Evolutionary conservation across 2,797 vertebrate species (phyloP).

Genomic region (Falco naumanni): DNA sequence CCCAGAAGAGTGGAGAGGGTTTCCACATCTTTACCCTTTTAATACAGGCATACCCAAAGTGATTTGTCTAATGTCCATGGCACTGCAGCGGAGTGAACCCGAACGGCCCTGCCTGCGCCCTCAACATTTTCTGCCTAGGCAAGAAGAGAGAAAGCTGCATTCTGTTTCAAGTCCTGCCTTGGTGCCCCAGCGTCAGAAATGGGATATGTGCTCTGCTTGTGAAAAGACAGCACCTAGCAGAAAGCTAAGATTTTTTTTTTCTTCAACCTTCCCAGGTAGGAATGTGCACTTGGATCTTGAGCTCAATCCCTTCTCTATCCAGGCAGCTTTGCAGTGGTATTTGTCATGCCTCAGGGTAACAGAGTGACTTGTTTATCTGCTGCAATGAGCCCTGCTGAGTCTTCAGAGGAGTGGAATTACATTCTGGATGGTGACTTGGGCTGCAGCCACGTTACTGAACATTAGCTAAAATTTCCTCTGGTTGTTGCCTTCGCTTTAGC

Average conservation of each 20-base stretch:
- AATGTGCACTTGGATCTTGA: background rate
- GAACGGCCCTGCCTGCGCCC: background rate
- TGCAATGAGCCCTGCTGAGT: constrained; percentile 37
- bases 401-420: constrained; percentile 66
- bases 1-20: background rate
- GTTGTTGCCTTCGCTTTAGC: background rate
- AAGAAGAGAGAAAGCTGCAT: background rate
- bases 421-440: constrained; percentile 32
- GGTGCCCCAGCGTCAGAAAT: background rate
- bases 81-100: background rate
- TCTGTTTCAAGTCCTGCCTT: background rate
- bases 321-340: background rate
- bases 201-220: background rate
- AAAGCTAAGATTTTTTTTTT: background rate
- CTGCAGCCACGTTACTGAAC: background rate
- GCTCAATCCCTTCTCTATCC: background rate
- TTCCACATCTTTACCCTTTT: background rate
- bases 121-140: background rate
- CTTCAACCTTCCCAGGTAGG: background rate
- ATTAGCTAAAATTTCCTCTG: constrained; percentile 29
- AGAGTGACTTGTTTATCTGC: constrained; percentile 53
- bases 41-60: background rate
- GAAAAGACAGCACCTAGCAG: background rate
- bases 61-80: background rate
- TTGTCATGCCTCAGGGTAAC: constrained; percentile 40